Base-by-base conservation (phyloP, 2,113 vertebrate genomes). In the Ictidomys tridecemlineatus region DNA sequence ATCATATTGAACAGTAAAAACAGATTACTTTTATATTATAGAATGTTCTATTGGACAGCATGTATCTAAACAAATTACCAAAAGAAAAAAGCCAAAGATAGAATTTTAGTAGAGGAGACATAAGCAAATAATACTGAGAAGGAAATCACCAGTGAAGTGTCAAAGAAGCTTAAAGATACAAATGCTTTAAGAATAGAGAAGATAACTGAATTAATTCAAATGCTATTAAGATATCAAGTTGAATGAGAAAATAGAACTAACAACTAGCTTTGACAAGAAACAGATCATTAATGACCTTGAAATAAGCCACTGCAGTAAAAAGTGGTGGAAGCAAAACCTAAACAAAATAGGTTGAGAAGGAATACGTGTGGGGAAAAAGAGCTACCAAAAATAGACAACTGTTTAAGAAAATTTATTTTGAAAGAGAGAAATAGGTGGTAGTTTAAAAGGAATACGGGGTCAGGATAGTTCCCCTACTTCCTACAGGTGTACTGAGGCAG, bases 61-160 rank as follows among this genome's bases (percentile, higher is more conserved):
- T 17, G 39, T 45, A 51, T 48, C 70, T 83, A 76, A 34, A 56
- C 28, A 78, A 69, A 89, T 63, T 39, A 73, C 20, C 58, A 34
- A 53, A 83, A 88, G 26, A 45, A 93, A 12, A 85, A 42, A 45
- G 11, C 16, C 51, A 87, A 72, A 26, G 28, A 32, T 12, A 80
- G 53, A 61, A 37, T 82, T 73, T 34, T 34, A 88, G 22, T n/a
- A 86, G 9, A 78, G 32, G 14, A 61, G 5, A 22, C n/a, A n/a
- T 34, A 61, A 61, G 37, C 28, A 93, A 79, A 93, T 8, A 93
- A 87, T 80, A 87, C 32, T 72, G 48, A 87, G 78, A 86, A 84
- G 74, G 39, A 80, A 80, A 80, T 56, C 4, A 48, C 67, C 14
- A 45, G 14, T 30, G 30, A 93, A 45, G 32, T 79, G 13, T 65